A percentile compares a stretch with the other conserved stretches of the same genome.
Conservation (phyloP, 2,888 invertebrate species). For the Cyrtodaria siliqua region DNA sequence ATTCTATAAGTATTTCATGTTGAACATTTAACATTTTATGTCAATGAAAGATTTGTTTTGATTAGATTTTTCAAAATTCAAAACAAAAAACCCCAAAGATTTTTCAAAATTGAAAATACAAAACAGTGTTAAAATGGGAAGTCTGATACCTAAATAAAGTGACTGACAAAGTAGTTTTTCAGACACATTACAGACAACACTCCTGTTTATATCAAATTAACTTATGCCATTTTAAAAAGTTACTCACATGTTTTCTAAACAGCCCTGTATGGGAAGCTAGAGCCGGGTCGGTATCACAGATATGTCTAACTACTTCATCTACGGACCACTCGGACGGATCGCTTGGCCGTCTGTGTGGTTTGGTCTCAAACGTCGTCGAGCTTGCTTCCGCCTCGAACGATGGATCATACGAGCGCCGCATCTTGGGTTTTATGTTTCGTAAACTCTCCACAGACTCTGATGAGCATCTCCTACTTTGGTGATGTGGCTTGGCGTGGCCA, state of each 20-base stretch:
- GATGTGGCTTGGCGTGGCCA: conserved; percentile 36
- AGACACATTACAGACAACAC: too few species aligned
- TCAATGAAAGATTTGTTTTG: too few species aligned
- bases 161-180: too few species aligned
- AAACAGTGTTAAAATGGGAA: too few species aligned
- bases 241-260: conserved; percentile 95
- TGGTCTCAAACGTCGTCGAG: conserved; percentile 82
- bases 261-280: conserved; percentile 95
- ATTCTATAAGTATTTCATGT: too few species aligned
- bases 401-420: conserved; percentile 60
- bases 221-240: not conserved
- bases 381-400: conserved; percentile 83
- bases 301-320: conserved; percentile 97
- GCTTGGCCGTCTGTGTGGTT: conserved; percentile 52
- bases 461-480: conserved; percentile 82
- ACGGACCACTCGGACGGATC: conserved; percentile 91
- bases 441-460: conserved; percentile 84
- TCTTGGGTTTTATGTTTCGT: conserved; percentile 65
- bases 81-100: too few species aligned
- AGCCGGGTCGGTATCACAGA: conserved; percentile 93
- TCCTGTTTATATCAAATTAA: too few species aligned
- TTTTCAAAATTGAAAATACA: too few species aligned
- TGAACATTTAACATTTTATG: too few species aligned
- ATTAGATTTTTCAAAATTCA: too few species aligned
- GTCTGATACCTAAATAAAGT: too few species aligned